Base-by-base conservation (phyloP, 2,797 vertebrate genomes). In the Chelon labrosus region DNA sequence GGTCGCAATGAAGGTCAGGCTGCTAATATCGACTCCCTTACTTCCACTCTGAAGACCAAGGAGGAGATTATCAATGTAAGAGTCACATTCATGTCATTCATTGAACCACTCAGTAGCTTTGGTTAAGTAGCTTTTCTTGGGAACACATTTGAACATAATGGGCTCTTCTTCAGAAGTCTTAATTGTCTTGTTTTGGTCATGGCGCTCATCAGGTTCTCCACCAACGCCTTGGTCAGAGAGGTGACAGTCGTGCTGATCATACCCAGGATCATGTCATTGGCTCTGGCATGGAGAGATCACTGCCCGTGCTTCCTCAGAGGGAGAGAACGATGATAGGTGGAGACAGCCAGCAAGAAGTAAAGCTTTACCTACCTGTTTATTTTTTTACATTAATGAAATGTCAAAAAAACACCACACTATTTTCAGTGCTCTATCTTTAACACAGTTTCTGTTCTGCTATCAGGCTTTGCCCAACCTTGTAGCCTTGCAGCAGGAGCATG, bases 261-360 rank as follows among this genome's bases (percentile, higher is more conserved):
- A 74, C 76, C 17, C 79, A 81, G 35, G 87, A 91, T 71, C 86
- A 70, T 20, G 64, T 82, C 22, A 70, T 86, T 1, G 66, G 73
- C 9, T 65, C 75, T 22, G 82, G 73, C 55, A 80, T 92, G 47
- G 93, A 93, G 51, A 85, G 85, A 63, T 90, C 86, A 12, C 82
- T 90, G 9, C 90, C 91, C 7, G 85, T 74, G 3, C 92, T 94
- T 14, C 95, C 94, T 46, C 93, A 95, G 76, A 93, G 95, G 89
- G 94, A 95, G 72, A 91, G 68, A 44, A 95, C 94, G 53, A 89
- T 93, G 61, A 95, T 95, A n/a, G 95, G 95, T 19, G 95, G 94
- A 84, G 91, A 96, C 84, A 85, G 92, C 66, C 91, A 94, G 65
- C 88, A 93, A 83, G 86, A 94, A 84, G 94, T 95, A 91, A 54